A percentile compares a stretch with the other conserved stretches of the same genome.
phyloP scores from a whole-genome alignment of 2,888 invertebrate species.

The Euspilapteryx auroguttella region DNA sequence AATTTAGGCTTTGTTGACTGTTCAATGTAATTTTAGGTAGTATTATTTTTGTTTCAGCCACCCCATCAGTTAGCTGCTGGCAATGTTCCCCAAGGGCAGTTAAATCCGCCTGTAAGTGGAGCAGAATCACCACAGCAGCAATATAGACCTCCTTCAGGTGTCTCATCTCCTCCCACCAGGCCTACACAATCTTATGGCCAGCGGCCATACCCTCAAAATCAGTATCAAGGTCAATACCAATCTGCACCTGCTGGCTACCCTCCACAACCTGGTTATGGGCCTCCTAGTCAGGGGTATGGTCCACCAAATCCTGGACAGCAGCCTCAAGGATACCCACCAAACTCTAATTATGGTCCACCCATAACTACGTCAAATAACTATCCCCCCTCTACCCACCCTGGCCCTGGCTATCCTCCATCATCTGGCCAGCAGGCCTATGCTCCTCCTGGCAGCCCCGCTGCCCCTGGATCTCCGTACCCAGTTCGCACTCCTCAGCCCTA shows the following conservation, averaged over 20 bases:
- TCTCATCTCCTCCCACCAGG: constrained; percentile 57
- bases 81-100: constrained; percentile 38
- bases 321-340: constrained; percentile 69
- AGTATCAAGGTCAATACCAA: constrained; percentile 64
- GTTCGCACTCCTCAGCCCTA: constrained; percentile 46
- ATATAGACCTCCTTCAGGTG: constrained; percentile 52
- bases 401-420: constrained; percentile 44
- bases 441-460: constrained; percentile 44
- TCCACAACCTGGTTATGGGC: constrained; percentile 68
- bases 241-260: constrained; percentile 66
- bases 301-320: constrained; percentile 64
- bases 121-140: constrained; percentile 44
- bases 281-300: constrained; percentile 66
- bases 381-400: constrained; percentile 54
- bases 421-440: constrained; percentile 50
- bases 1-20: no score
- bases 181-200: constrained; percentile 71
- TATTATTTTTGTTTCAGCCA: constrained; percentile 35
- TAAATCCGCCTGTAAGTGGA: constrained; percentile 33
- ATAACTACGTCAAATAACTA: constrained; percentile 63
- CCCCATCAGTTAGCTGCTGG: constrained; percentile 60
- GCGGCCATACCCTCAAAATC: constrained; percentile 68
- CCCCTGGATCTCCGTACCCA: constrained; percentile 42
- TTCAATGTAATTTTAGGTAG: no score
- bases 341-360: constrained; percentile 64